A percentile compares a stretch with the other conserved stretches of the same genome.
These are phyloP conservation scores for Thymelicus acteon DNA, from an alignment of 2,888 invertebrate species.

Conservation along the genomic window DNA sequence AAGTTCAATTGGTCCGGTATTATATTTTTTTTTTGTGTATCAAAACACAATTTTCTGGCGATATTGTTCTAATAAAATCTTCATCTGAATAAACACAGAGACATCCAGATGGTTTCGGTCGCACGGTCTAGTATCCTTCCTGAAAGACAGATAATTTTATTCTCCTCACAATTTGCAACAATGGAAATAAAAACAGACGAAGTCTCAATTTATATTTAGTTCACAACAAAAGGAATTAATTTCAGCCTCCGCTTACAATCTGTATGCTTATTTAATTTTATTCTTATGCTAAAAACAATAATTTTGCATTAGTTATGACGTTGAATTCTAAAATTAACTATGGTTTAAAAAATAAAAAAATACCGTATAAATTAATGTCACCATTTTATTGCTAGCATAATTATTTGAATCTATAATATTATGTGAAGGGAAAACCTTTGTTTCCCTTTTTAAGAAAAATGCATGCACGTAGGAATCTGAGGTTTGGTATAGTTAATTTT, in stretches of 20 bases:
- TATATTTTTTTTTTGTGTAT: no score
- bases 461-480: no score
- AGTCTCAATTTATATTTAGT: not conserved
- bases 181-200: not conserved
- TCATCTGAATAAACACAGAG: slow-evolving; percentile 17
- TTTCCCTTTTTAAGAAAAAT: no score
- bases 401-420: no score
- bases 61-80: not conserved
- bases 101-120: slow-evolving; percentile 22
- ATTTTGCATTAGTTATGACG: not conserved
- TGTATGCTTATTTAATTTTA: not conserved
- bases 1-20: no score
- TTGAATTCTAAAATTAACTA: no score
- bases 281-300: not conserved
- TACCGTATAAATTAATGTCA: no score
- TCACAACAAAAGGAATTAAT: not conserved
- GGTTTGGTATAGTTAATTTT: no score
- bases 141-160: slow-evolving; percentile 23
- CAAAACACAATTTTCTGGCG: no score
- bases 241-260: not conserved
- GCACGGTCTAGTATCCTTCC: slow-evolving; percentile 20
- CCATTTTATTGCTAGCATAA: no score
- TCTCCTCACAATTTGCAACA: slow-evolving; percentile 15
- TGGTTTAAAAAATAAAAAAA: no score
- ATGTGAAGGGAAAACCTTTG: no score